Percentiles rank a stretch among this genome's conserved stretches.
phyloP scores from a whole-genome alignment of 1,140 invertebrate genomes.

The Plectrocnemia conspersa region DNA sequence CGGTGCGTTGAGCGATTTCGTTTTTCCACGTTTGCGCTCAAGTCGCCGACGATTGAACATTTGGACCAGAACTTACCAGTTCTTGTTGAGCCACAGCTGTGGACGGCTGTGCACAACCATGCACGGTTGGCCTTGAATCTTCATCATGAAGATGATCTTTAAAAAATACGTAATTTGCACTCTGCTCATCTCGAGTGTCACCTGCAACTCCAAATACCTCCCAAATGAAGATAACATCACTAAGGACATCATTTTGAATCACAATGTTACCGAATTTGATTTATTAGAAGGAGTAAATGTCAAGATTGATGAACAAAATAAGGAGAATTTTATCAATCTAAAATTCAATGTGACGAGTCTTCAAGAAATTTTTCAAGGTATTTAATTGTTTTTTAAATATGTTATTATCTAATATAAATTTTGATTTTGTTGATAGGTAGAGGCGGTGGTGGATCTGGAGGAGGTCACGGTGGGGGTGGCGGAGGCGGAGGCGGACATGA shows the following conservation, averaged over 20 bases:
- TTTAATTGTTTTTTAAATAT: too few relatives aligned
- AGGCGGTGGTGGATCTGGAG: too few relatives aligned
- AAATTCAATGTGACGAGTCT: neutral
- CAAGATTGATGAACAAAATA: neutral
- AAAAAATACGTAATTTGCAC: too few relatives aligned
- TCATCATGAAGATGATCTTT: too few relatives aligned
- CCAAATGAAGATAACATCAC: too few relatives aligned
- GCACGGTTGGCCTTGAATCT: neutral
- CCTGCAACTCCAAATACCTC: too few relatives aligned
- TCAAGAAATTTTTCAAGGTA: neutral
- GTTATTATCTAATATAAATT: too few relatives aligned
- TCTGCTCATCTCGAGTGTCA: too few relatives aligned
- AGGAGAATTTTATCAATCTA: neutral
- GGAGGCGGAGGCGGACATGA: constrained; percentile 53
- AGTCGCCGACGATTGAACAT: constrained; percentile 1
- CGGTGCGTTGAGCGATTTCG: neutral
- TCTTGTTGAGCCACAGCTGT: neutral
- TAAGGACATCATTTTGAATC: neutral
- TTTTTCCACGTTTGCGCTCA: neutral
- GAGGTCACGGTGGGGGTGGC: constrained; percentile 2
- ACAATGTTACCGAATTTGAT: neutral
- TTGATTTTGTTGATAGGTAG: too few relatives aligned
- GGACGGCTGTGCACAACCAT: neutral
- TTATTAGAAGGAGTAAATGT: neutral
- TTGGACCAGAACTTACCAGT: constrained; percentile 4